Evolutionary conservation across 2,797 vertebrate genomes (phyloP), one percentile per base, ranked within the genome.

Genomic region (Phoeniculus purpureus): DNA sequence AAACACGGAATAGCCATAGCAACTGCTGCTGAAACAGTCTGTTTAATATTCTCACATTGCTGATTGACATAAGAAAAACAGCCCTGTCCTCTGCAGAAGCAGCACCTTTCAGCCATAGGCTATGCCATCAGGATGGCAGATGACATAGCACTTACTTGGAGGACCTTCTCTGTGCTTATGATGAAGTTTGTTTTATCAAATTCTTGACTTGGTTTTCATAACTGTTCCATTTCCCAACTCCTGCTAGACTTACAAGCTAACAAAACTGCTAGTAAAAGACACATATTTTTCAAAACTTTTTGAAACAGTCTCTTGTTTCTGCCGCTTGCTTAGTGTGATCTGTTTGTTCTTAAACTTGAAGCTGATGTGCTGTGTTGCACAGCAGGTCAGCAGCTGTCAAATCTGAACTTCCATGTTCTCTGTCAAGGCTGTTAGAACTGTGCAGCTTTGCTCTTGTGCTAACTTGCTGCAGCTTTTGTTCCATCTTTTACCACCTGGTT

Each of bases 21-120:
- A 75, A 32, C 32, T 6, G 4, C 5, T 31, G n/a, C 86, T 81
- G 64, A 25, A 45, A 17, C 27, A 32, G 32, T 8, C 61, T 6
- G 31, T 20, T 70, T 43, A 26, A 0, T 32, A 8, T 14, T 70
- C 50, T 56, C 10, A 1, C 6, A 3, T 5, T 15, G 37, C 16
- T 45, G 4, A 55, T 0, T 52, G 31, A 18, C 7, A 2, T 9
- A 15, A 61, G 52, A n/a, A 20, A 83, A 55, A 12, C 0, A 1
- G 15, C 11, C 1, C 32, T 5, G 8, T 51, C 21, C 43, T 68
- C 58, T 31, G 26, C 2, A 7, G 8, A 31, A 66, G 85, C 7
- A 70, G 40, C 47, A 11, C 3, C 0, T 3, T 13, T 32, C 32
- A 31, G 60, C 61, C 2, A 1, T 2, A 7, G 25, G 32, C 32